Base-by-base conservation (phyloP, 2,797 vertebrate genomes). In the Limosa lapponica region DNA sequence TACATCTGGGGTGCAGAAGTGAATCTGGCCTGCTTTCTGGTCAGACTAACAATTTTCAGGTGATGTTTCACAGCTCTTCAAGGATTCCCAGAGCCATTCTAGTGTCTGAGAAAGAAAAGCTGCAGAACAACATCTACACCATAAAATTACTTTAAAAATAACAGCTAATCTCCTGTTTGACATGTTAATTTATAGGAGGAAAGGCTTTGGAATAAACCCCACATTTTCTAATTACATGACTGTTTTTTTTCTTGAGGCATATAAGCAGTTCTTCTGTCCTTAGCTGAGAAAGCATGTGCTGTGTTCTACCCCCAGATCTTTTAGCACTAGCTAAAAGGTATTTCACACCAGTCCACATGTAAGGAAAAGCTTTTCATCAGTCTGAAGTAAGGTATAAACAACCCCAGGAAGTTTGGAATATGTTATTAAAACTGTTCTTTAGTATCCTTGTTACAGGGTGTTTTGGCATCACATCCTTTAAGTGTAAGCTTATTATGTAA, bases 401-500 rank as follows among this genome's bases (percentile, higher is more conserved):
- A 96, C 83, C 14, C 32, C 96, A 98, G 98, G 97, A 98, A 98
- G 98, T 98, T 98, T 97, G 96, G 97, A 96, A 96, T 85, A 82
- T 36, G 81, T 89, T 95, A 92, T 90, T 95, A 95, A 95, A 95
- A 87, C 80, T 95, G 57, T 84, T 96, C 95, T 92, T 39, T 87
- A 91, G 71, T 86, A 94, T 96, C 90, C 77, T 94, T 39, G 18
- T 91, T 89, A 93, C 67, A 67, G 78, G 71, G 73, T 89, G 87
- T 96, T 94, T 89, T 94, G 90, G 91, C 86, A 87, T 82, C 46
- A 39, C 39, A 57, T 87, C 39, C 48, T 87, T 82, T 41, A 81
- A 80, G 51, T 39, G 46, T 90, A 59, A 89, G 88, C 77, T 92
- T 83, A 74, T 78, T 91, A 82, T 73, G 43, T 72, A 91, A 95